Evolutionary conservation across 2,797 vertebrate genomes (phyloP).

Genomic region (Acrocephalus scirpaceus): DNA sequence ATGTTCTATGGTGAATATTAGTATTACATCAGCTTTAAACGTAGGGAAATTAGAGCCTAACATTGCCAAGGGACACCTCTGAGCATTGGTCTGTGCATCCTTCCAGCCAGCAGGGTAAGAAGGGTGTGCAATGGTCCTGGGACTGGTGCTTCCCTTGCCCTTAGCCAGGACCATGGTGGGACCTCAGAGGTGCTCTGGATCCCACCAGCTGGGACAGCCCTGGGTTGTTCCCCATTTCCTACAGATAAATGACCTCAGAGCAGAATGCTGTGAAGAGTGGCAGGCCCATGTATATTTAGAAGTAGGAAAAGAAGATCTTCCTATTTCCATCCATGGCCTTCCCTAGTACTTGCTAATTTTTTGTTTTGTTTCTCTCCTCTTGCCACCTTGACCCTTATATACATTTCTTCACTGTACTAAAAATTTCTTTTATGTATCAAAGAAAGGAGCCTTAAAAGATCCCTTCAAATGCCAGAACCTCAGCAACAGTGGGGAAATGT

Average conservation of each 20-base stretch:
- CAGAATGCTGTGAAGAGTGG: background rate
- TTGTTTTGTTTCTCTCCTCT: background rate
- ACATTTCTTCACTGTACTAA: background rate
- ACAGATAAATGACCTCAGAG: background rate
- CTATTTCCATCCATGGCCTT: background rate
- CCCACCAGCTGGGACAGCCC: background rate
- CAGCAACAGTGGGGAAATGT: constrained; percentile 15
- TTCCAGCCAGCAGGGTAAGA: background rate
- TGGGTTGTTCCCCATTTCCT: background rate
- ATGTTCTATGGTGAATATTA: background rate
- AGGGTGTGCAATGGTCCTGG: background rate
- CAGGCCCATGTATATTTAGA: background rate
- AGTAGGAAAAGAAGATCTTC: background rate
- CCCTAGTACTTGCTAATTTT: background rate
- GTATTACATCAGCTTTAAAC: background rate
- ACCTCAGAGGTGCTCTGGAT: background rate
- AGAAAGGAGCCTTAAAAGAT: constrained; percentile 17
- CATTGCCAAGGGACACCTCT: background rate
- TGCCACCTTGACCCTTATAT: background rate
- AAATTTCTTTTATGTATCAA: constrained; percentile 6
- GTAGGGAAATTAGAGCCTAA: background rate
- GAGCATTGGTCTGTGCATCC: background rate
- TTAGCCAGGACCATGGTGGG: background rate
- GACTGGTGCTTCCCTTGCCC: background rate
- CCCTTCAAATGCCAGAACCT: constrained; percentile 43